Evolutionary conservation across 2,888 invertebrate species (phyloP).

Genomic region (Xylota segnis): DNA sequence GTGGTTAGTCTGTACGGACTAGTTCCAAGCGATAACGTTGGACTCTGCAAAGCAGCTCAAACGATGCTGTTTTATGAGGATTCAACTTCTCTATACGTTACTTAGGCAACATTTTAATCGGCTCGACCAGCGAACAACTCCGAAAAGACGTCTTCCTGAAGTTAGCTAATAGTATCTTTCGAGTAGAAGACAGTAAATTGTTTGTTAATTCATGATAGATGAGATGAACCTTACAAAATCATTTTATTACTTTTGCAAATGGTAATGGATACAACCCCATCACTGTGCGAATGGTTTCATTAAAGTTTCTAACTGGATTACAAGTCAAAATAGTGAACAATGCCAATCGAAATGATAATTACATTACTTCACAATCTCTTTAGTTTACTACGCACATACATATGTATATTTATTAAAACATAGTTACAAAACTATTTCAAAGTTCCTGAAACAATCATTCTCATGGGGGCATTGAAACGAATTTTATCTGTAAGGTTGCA

Average conservation of each 20-base stretch:
- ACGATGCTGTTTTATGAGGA: no score
- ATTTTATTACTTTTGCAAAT: neutral
- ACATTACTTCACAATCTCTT: slow-evolving; percentile 27
- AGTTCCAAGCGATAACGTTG: no score
- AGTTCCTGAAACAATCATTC: slow-evolving; percentile 7
- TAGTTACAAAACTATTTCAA: slow-evolving; percentile 38
- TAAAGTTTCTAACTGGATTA: slow-evolving; percentile 22
- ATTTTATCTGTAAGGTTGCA: neutral
- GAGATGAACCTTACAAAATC: neutral
- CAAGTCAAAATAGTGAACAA: slow-evolving; percentile 11
- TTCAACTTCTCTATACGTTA: no score
- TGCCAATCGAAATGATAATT: slow-evolving; percentile 25
- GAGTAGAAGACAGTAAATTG: no score
- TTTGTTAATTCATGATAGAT: no score
- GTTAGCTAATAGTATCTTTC: no score
- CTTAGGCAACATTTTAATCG: no score
- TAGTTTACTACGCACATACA: neutral
- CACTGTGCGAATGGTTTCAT: neutral
- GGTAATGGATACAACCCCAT: neutral
- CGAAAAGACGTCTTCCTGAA: no score
- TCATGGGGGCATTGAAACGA: slow-evolving; percentile 22
- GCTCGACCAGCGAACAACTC: no score
- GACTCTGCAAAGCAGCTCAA: no score
- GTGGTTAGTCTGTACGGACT: no score
- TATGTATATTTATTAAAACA: no score